phyloP scores from a whole-genome alignment of 2,888 invertebrate genomes.

The Xestoiulus laeticollis region DNA sequence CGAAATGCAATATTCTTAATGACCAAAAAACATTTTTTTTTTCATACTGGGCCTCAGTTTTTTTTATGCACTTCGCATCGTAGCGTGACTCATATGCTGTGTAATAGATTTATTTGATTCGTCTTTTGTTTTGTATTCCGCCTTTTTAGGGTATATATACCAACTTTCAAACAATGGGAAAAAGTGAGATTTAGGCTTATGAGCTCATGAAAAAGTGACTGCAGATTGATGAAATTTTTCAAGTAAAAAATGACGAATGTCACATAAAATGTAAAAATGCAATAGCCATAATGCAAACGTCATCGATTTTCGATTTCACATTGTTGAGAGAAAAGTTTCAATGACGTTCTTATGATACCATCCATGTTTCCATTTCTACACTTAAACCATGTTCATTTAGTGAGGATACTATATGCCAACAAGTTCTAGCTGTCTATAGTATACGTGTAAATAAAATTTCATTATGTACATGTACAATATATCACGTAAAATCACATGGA shows the following conservation, averaged over 20 bases:
- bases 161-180: not conserved
- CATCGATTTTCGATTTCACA: constrained; percentile 38
- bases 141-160: not conserved
- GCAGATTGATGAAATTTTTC: constrained; percentile 17
- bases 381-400: not conserved
- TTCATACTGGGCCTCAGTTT: not conserved
- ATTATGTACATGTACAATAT: too few species aligned
- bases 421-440: too few species aligned
- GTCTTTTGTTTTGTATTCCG: not conserved
- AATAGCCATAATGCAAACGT: constrained; percentile 1
- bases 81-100: constrained; percentile 30
- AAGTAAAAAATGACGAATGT: not conserved
- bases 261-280: constrained; percentile 31
- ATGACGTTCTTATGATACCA: not conserved
- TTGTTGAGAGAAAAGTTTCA: not conserved
- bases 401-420: not conserved
- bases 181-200: constrained; percentile 19
- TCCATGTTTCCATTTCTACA: not conserved
- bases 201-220: not conserved
- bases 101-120: constrained; percentile 40
- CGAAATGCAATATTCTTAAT: constrained; percentile 35
- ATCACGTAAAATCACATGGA: too few species aligned
- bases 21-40: constrained; percentile 34
- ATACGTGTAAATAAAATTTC: too few species aligned
- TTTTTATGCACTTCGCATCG: constrained; percentile 3